phyloP scores from a whole-genome alignment of 2,113 vertebrate species.

The Oncorhynchus nerka region DNA sequence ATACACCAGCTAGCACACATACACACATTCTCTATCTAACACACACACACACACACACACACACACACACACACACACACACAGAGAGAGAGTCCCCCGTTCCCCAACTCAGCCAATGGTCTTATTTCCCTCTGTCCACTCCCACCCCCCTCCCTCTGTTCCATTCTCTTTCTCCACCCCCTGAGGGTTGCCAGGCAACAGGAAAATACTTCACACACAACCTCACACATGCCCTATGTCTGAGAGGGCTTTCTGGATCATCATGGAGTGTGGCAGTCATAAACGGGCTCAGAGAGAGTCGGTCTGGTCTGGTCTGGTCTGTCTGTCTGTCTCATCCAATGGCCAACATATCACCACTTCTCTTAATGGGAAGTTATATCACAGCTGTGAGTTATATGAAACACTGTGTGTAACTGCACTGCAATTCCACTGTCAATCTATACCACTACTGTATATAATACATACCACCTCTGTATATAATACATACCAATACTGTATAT shows the following conservation, averaged over 20 bases:
- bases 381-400: too few species aligned
- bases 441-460: too few species aligned
- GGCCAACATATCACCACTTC: too few species aligned
- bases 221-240: constrained; percentile 53
- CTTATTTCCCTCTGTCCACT: constrained; percentile 61
- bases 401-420: too few species aligned
- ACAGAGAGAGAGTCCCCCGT: neutral
- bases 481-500: too few species aligned
- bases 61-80: neutral
- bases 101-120: constrained; percentile 55
- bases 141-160: constrained; percentile 36
- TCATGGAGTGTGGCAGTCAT: constrained; percentile 59
- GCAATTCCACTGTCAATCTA: too few species aligned
- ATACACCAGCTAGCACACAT: too few species aligned
- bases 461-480: too few species aligned
- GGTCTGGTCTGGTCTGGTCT: too few species aligned
- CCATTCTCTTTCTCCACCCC: constrained; percentile 34
- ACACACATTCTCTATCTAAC: too few species aligned
- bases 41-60: constrained; percentile 46
- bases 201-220: constrained; percentile 67
- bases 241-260: constrained; percentile 72
- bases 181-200: constrained; percentile 70
- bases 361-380: too few species aligned
- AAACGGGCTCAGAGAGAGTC: too few species aligned
- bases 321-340: constrained; percentile 34